Conservation (phyloP, 2,113 vertebrate genomes). For the Leucopsar rothschildi region DNA sequence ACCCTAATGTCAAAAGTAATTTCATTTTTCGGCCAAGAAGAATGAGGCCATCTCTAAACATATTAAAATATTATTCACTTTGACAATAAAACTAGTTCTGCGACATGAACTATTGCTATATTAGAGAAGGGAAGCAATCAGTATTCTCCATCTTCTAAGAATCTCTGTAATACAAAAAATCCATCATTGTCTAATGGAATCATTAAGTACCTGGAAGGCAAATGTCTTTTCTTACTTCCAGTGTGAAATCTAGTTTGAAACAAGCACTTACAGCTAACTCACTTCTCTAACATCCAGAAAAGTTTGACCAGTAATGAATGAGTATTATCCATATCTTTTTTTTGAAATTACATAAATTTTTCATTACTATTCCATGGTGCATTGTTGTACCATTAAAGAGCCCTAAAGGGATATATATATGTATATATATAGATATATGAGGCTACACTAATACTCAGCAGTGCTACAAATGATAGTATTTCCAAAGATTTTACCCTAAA, state of each 20-base stretch:
- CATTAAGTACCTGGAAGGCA: conserved; percentile 71
- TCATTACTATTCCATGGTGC: background rate
- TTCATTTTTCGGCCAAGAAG: conserved; percentile 68
- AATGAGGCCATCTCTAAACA: conserved; percentile 69
- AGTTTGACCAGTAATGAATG: conserved; percentile 25
- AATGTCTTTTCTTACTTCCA: conserved; percentile 64
- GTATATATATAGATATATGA: background rate
- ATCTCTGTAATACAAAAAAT: conserved; percentile 72
- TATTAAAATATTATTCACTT: conserved; percentile 81
- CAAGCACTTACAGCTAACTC: conserved; percentile 51
- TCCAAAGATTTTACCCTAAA: background rate
- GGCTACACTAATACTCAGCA: background rate
- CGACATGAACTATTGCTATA: conserved; percentile 74
- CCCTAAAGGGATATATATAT: background rate
- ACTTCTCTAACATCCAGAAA: conserved; percentile 31
- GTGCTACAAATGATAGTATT: background rate
- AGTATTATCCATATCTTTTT: background rate
- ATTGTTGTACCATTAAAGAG: background rate
- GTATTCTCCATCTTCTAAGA: conserved; percentile 74
- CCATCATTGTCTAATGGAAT: conserved; percentile 74
- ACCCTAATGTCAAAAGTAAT: conserved; percentile 65
- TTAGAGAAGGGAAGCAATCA: conserved; percentile 69
- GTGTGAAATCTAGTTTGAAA: conserved; percentile 63
- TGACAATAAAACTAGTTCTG: conserved; percentile 74
- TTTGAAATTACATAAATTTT: background rate